phyloP scores from a whole-genome alignment of 2,888 invertebrate genomes.

The Dilophus febrilis region DNA sequence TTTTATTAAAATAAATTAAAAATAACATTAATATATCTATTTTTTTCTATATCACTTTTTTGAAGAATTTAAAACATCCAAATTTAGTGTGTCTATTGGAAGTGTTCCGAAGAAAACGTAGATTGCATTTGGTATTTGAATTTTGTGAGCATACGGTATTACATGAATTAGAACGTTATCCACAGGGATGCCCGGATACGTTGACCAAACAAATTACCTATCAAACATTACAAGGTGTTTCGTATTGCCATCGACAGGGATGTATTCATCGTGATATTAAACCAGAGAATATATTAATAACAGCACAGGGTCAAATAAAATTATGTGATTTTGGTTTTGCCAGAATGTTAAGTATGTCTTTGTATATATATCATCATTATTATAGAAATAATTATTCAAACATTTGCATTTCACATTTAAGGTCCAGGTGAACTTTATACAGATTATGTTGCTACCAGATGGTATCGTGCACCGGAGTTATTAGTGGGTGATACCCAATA shows the following conservation, averaged over 20 bases:
- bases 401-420: slow-evolving; percentile 21
- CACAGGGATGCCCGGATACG: slow-evolving; percentile 80
- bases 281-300: slow-evolving; percentile 95
- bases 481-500: slow-evolving; percentile 93
- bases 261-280: slow-evolving; percentile 96
- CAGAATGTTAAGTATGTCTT: slow-evolving; percentile 70
- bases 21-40: slow-evolving; percentile 1
- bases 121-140: slow-evolving; percentile 95
- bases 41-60: slow-evolving; percentile 9
- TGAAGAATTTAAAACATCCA: slow-evolving; percentile 91
- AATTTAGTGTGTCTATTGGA: slow-evolving; percentile 94
- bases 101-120: slow-evolving; percentile 88
- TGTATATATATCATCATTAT: too few species aligned
- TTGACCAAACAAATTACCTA: slow-evolving; percentile 83
- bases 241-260: slow-evolving; percentile 89
- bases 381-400: too few species aligned
- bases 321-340: slow-evolving; percentile 97
- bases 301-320: slow-evolving; percentile 84
- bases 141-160: slow-evolving; percentile 95
- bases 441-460: slow-evolving; percentile 96
- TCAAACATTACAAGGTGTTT: slow-evolving; percentile 89
- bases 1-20: too few species aligned
- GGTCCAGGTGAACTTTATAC: slow-evolving; percentile 96
- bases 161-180: slow-evolving; percentile 88
- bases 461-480: slow-evolving; percentile 95